Evolutionary conservation across 2,888 invertebrate species (phyloP).

Genomic region (Noctua janthe): DNA sequence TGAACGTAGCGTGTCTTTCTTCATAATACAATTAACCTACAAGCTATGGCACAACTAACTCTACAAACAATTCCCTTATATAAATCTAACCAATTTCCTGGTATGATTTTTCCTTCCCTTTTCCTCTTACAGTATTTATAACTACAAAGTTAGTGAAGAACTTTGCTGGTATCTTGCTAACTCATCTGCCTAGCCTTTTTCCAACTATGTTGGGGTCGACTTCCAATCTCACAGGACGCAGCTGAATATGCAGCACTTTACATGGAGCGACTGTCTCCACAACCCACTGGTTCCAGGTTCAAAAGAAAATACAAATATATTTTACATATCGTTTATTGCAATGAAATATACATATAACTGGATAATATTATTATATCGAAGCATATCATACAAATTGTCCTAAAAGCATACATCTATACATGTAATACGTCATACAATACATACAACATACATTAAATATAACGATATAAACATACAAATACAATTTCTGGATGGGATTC

Average conservation of each 20-base stretch:
- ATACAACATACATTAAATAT: constrained; percentile 28
- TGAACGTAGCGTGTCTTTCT: too few species aligned
- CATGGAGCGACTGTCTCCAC: background rate
- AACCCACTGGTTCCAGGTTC: background rate
- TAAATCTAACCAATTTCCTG: too few species aligned
- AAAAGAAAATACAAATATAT: constrained; percentile 20
- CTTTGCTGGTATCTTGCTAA: too few species aligned
- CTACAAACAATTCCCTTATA: too few species aligned
- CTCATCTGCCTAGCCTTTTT: background rate
- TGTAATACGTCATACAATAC: constrained; percentile 38
- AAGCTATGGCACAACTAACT: too few species aligned
- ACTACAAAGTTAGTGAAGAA: too few species aligned
- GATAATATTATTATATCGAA: constrained; percentile 44
- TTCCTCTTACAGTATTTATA: too few species aligned
- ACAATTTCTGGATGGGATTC: constrained; percentile 74
- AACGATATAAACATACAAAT: constrained; percentile 69
- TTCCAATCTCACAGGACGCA: background rate
- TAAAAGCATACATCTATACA: constrained; percentile 51
- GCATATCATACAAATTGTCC: constrained; percentile 58
- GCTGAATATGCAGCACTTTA: background rate
- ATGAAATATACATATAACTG: constrained; percentile 62
- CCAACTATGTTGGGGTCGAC: background rate
- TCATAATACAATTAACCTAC: too few species aligned
- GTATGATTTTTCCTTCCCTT: too few species aligned
- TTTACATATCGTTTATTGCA: constrained; percentile 64